Percentiles rank a stretch among this genome's conserved stretches.
These are phyloP conservation scores for Myodes glareolus DNA, from an alignment of 2,113 vertebrate genomes.

Conservation along the genomic window DNA sequence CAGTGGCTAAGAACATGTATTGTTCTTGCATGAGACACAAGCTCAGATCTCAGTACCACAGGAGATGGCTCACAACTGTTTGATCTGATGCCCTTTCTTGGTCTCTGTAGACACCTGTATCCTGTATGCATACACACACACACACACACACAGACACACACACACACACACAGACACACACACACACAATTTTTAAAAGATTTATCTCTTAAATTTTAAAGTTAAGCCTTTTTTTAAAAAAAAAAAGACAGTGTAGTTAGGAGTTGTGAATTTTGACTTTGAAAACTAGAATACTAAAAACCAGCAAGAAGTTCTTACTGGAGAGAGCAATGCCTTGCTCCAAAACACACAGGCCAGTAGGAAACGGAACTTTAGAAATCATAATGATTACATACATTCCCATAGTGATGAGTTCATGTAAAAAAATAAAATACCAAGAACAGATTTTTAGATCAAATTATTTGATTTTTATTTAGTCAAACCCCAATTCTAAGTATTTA, in stretches of 20 bases:
- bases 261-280: not conserved
- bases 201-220: not conserved
- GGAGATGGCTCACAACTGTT: not conserved
- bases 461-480: slow-evolving; percentile 46
- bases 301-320: not conserved
- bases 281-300: slow-evolving; percentile 23
- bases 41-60: too few species aligned
- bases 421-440: slow-evolving; percentile 50
- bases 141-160: too few species aligned
- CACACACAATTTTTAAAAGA: not conserved
- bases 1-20: too few species aligned
- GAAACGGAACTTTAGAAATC: slow-evolving; percentile 29
- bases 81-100: not conserved
- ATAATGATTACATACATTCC: slow-evolving; percentile 37
- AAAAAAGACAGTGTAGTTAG: not conserved
- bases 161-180: not conserved
- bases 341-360: not conserved
- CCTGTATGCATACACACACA: not conserved
- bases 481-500: slow-evolving; percentile 58
- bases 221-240: not conserved
- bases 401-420: slow-evolving; percentile 49
- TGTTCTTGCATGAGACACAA: not conserved
- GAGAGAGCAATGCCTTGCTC: slow-evolving; percentile 2
- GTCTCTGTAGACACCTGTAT: not conserved
- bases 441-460: slow-evolving; percentile 71